Base-by-base conservation (phyloP, 2,888 invertebrate genomes). In the Caenorhabditis sinica region DNA sequence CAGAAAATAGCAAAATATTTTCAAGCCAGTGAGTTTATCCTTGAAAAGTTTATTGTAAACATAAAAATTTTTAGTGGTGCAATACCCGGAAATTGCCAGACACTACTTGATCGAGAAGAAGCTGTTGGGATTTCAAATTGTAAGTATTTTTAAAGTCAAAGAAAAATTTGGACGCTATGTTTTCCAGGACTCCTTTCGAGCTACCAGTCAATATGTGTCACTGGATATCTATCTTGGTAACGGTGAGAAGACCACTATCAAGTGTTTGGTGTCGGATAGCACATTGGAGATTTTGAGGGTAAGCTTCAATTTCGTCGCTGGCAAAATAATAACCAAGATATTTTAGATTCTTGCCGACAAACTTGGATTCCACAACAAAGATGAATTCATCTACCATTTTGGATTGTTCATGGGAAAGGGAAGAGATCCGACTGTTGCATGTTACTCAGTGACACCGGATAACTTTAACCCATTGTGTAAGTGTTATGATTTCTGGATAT, bases 1-100 rank as follows among this genome's bases (percentile, higher is more conserved):
- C 93, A 95, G 49, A 95, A 95, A 82, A 94, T 98, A 90, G 97
- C 98, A 93, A 96, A 97, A 94, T 98, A 97, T 93, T 95, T 98
- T 90, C 98, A 98, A 94, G 95, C 96, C 90, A 95, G 96, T 96
- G 93, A 94, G 94, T 92, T 25, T 25, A 15, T 20, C 15, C 1
- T 51, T 51, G 20, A 23, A n/a, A 53, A 25, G 8, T 15, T 60
- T 45, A 17, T 25, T 25, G 3, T 15, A 20, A 23, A 40, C 25
- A 23, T 3, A 20, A 15, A 33, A 61, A 25, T 36, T 72, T 91
- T 63, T 84, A 92, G 91, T 93, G 28, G 88, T 92, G 4, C 90
- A 91, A 84, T 87, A 89, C 75, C 86, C 90, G 8, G 90, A 92
- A 65, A 89, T 92, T 40, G 84, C 90, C 4, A 79, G 87, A 45